phyloP scores from a whole-genome alignment of 2,888 invertebrate genomes.

The Anthrax anthrax region DNA sequence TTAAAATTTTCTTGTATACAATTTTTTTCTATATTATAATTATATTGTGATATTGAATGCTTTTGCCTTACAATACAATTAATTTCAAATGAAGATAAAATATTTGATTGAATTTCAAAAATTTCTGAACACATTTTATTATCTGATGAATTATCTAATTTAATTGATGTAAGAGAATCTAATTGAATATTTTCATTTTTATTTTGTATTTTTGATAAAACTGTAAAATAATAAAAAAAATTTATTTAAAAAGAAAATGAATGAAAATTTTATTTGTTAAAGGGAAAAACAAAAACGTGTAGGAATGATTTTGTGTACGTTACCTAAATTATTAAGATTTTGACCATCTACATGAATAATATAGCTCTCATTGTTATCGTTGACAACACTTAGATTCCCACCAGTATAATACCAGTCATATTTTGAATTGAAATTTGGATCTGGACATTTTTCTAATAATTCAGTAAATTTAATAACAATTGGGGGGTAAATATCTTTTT shows the following conservation, averaged over 20 bases:
- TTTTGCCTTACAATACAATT: slow-evolving; percentile 19
- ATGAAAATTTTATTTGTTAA: neutral
- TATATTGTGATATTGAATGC: slow-evolving; percentile 17
- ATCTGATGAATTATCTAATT: neutral
- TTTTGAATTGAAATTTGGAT: slow-evolving; percentile 22
- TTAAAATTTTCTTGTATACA: neutral
- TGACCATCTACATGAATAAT: neutral
- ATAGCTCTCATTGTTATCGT: neutral
- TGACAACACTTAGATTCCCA: slow-evolving; percentile 20
- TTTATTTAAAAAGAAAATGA: neutral
- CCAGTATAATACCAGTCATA: slow-evolving; percentile 31
- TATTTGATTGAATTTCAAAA: slow-evolving; percentile 21
- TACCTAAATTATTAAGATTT: slow-evolving; percentile 1
- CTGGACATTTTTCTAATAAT: slow-evolving; percentile 16
- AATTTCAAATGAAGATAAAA: slow-evolving; percentile 7
- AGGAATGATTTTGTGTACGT: no score
- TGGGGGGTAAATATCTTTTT: slow-evolving; percentile 13
- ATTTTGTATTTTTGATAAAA: neutral
- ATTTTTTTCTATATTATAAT: slow-evolving; percentile 10
- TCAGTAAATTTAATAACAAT: slow-evolving; percentile 15
- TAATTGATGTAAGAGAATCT: neutral
- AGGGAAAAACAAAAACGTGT: no score
- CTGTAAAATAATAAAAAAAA: neutral
- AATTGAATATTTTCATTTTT: neutral
- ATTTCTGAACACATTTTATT: slow-evolving; percentile 21